Conservation (phyloP, 1,140 invertebrate species). For the Tetramorium alpestre region DNA sequence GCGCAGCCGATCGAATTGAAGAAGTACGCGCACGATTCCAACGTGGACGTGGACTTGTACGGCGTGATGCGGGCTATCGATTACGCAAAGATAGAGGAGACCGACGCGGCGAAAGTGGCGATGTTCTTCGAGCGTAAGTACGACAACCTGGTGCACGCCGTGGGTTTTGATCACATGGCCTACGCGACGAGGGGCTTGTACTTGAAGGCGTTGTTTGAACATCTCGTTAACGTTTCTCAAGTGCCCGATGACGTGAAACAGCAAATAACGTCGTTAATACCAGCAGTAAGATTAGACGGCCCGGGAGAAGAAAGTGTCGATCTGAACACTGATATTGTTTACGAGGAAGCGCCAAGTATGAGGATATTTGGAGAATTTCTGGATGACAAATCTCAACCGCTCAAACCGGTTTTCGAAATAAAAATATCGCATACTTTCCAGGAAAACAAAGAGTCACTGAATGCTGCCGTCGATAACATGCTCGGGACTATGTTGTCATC, state of each 20-base stretch:
- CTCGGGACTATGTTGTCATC: neutral
- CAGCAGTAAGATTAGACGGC: slow-evolving; percentile 20
- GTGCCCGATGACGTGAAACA: slow-evolving; percentile 31
- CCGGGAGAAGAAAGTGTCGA: slow-evolving; percentile 41
- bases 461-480: neutral
- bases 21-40: slow-evolving; percentile 1
- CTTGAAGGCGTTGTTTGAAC: slow-evolving; percentile 38
- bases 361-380: neutral
- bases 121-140: slow-evolving; percentile 55
- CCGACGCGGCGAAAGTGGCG: slow-evolving; percentile 6
- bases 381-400: neutral
- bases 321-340: slow-evolving; percentile 40
- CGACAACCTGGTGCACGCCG: slow-evolving; percentile 30
- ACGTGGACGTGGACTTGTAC: slow-evolving; percentile 40
- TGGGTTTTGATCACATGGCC: slow-evolving; percentile 44
- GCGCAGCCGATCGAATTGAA: slow-evolving; percentile 53
- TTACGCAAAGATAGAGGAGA: slow-evolving; percentile 1
- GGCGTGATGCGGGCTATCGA: slow-evolving; percentile 48
- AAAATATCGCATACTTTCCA: neutral
- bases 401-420: neutral
- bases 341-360: neutral
- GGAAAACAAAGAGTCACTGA: slow-evolving; percentile 11
- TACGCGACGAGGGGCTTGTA: slow-evolving; percentile 57
- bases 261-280: neutral
- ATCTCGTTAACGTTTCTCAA: slow-evolving; percentile 17